phyloP scores from a whole-genome alignment of 2,888 invertebrate genomes.

The Sinodicranocentrus sp. region DNA sequence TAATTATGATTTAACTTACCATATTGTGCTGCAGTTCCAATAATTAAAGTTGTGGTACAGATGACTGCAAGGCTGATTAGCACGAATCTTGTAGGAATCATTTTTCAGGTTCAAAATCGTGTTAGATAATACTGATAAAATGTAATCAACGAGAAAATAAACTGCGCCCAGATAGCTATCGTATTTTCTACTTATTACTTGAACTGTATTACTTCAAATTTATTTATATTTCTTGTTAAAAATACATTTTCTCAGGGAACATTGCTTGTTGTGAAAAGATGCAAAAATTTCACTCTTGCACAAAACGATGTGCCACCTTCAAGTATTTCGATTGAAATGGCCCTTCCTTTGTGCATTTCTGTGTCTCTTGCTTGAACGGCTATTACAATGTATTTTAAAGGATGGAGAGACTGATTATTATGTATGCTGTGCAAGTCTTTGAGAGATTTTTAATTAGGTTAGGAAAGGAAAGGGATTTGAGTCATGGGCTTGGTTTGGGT shows the following conservation, averaged over 20 bases:
- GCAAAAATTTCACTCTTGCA: too few relatives aligned
- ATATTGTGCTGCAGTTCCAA: constrained; percentile 4
- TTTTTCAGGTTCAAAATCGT: too few relatives aligned
- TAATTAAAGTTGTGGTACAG: not conserved
- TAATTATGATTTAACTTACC: too few relatives aligned
- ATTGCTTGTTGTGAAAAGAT: too few relatives aligned
- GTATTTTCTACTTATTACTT: too few relatives aligned
- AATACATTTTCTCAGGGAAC: too few relatives aligned
- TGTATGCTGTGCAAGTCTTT: constrained; percentile 40
- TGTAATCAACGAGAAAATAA: too few relatives aligned
- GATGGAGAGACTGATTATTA: not conserved
- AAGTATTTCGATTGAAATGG: constrained; percentile 33
- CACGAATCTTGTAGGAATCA: not conserved
- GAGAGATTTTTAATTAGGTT: constrained; percentile 58
- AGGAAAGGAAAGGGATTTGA: constrained; percentile 53
- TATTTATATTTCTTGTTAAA: too few relatives aligned
- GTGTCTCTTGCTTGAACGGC: not conserved
- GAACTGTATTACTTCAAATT: too few relatives aligned
- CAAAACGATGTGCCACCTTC: constrained; percentile 3
- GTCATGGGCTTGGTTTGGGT: constrained; percentile 66
- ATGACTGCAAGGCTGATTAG: not conserved
- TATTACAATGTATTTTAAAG: not conserved
- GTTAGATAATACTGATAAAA: too few relatives aligned
- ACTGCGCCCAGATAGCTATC: too few relatives aligned
- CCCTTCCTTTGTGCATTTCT: not conserved